Evolutionary conservation across 2,113 vertebrate species (phyloP).

Genomic region (Tychaedon coryphoeus): DNA sequence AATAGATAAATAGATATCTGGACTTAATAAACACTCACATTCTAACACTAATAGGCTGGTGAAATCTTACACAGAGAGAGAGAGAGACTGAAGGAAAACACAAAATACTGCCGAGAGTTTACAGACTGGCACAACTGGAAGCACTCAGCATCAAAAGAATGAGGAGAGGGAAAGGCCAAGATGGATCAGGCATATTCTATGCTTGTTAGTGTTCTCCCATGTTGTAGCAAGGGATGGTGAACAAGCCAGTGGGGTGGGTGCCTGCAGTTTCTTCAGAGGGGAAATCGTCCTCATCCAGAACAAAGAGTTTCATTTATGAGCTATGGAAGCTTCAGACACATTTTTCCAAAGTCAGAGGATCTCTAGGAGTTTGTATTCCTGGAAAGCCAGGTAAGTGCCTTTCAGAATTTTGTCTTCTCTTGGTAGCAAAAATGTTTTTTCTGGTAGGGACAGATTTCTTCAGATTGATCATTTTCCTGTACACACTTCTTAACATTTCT

Average conservation of each 20-base stretch:
- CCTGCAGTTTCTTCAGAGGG: background rate
- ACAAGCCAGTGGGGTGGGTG: background rate
- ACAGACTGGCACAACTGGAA: constrained; percentile 63
- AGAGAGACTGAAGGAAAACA: constrained; percentile 15
- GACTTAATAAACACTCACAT: constrained; percentile 63
- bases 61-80: constrained; percentile 43
- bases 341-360: background rate
- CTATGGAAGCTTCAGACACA: background rate
- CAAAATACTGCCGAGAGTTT: background rate
- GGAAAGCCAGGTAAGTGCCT: background rate
- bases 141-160: constrained; percentile 43
- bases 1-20: constrained; percentile 71
- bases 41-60: constrained; percentile 56
- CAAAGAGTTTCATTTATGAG: background rate
- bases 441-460: background rate
- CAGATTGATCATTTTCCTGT: background rate
- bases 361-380: background rate
- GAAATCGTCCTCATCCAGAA: background rate
- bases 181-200: background rate
- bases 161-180: background rate
- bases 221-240: background rate
- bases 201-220: constrained; percentile 9
- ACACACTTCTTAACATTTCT: background rate
- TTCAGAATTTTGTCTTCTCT: background rate
- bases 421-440: background rate